phyloP scores from a whole-genome alignment of 1,140 invertebrate genomes.

The Glossosoma conforme region DNA sequence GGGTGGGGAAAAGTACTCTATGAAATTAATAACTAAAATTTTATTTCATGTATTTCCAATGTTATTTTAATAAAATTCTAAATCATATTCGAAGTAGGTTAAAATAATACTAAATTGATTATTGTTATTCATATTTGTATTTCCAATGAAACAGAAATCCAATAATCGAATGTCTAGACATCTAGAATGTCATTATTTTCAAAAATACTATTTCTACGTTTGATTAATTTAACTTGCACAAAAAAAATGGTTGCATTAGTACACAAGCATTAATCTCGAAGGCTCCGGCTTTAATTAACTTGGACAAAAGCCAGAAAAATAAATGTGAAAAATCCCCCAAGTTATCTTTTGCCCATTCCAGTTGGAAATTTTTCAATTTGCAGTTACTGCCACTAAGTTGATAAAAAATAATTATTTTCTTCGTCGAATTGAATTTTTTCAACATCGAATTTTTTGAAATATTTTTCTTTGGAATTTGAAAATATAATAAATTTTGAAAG shows the following conservation, averaged over 20 bases:
- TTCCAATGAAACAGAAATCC: too few species aligned
- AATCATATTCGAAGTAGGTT: too few species aligned
- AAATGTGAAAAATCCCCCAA: constrained; percentile 5
- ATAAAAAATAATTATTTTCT: constrained; percentile 10
- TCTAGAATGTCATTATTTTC: too few species aligned
- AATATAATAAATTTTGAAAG: background rate
- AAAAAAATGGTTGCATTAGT: constrained; percentile 9
- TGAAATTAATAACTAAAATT: too few species aligned
- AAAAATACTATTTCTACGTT: too few species aligned
- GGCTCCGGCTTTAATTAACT: constrained; percentile 24
- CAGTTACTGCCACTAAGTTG: constrained; percentile 15
- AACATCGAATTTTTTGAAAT: background rate
- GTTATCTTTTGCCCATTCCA: constrained; percentile 16
- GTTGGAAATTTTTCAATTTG: constrained; percentile 28
- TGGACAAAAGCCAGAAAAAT: constrained; percentile 25
- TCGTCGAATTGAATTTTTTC: constrained; percentile 13
- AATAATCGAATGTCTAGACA: too few species aligned
- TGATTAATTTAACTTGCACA: background rate
- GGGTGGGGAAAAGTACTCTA: too few species aligned
- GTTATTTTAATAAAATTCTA: too few species aligned
- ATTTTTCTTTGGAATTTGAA: background rate
- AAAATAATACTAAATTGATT: too few species aligned
- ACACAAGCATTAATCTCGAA: constrained; percentile 7
- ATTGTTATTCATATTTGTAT: too few species aligned
- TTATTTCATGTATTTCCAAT: too few species aligned